A percentile compares a stretch with the other conserved stretches of the same genome.
phyloP scores from a whole-genome alignment of 2,113 vertebrate species.

The Mus musculus region GRCm39 chr7:94890001-94890500 shows the following conservation, averaged over 20 bases:
- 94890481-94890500: too few species aligned
- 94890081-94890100: neutral
- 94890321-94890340: neutral
- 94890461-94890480: too few species aligned
- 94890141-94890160: neutral
- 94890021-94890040: neutral
- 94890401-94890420: too few species aligned
- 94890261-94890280: neutral
- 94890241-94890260: neutral
- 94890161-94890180: neutral
- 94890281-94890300: constrained; percentile 40
- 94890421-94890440: too few species aligned
- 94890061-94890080: neutral
- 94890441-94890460: too few species aligned
- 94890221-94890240: neutral
- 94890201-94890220: neutral
- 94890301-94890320: constrained; percentile 41
- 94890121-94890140: neutral
- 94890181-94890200: neutral
- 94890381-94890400: too few species aligned
- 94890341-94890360: neutral
- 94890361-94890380: neutral
- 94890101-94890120: neutral
- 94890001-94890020: neutral
- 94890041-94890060: neutral